Percentiles rank a stretch among this genome's conserved stretches.
phyloP scores from a whole-genome alignment of 1,140 invertebrate genomes.

The Pseudomyrmex concolor region DNA sequence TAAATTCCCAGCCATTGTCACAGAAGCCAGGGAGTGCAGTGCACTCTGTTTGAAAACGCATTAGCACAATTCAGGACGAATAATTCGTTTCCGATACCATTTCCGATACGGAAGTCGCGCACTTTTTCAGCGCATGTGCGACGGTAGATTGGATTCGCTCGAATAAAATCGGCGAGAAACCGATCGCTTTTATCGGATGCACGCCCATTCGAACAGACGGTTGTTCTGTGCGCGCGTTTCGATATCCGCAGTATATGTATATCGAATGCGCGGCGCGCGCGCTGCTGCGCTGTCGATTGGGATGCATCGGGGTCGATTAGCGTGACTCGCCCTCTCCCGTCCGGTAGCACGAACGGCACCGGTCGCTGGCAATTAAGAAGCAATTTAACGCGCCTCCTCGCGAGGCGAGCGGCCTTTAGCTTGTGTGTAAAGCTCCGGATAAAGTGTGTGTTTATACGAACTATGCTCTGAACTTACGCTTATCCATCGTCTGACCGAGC shows the following conservation, averaged over 20 bases:
- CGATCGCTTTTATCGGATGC: slow-evolving; percentile 38
- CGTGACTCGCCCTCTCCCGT: slow-evolving; percentile 57
- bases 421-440: slow-evolving; percentile 2
- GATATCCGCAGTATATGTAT: slow-evolving; percentile 1
- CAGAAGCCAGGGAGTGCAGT: background rate
- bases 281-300: slow-evolving; percentile 25
- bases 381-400: slow-evolving; percentile 77
- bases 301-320: slow-evolving; percentile 47
- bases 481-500: slow-evolving; percentile 8
- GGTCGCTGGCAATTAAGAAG: slow-evolving; percentile 77
- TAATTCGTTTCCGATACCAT: slow-evolving; percentile 33
- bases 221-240: slow-evolving; percentile 27
- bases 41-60: slow-evolving; percentile 16
- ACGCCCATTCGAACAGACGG: background rate
- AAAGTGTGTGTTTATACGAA: slow-evolving; percentile 24
- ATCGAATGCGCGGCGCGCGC: slow-evolving; percentile 62
- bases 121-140: slow-evolving; percentile 31
- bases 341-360: slow-evolving; percentile 53
- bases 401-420: slow-evolving; percentile 15
- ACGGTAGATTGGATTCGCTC: slow-evolving; percentile 31
- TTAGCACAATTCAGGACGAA: slow-evolving; percentile 5
- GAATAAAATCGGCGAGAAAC: slow-evolving; percentile 31
- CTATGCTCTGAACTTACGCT: slow-evolving; percentile 41
- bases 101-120: background rate
- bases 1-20: background rate